These are phyloP conservation scores for Diuraphis noxia DNA, from an alignment of 1,140 invertebrate species.

Conservation along the genomic window DNA sequence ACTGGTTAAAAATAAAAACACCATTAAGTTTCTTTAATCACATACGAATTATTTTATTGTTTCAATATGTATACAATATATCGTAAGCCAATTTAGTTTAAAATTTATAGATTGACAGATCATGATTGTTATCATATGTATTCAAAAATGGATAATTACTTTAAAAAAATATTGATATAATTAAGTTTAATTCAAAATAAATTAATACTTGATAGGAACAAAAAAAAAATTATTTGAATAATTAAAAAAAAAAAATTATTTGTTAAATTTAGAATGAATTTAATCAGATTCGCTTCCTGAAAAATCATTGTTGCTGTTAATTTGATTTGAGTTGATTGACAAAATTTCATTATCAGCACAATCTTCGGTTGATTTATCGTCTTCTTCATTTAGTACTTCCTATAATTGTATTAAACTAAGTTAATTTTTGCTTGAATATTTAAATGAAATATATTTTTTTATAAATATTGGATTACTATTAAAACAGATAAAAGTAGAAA, in stretches of 20 bases:
- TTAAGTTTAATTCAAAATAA: background rate
- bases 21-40: background rate
- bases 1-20: background rate
- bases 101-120: background rate
- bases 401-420: background rate
- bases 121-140: background rate
- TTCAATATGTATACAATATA: background rate
- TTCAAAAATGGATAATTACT: background rate
- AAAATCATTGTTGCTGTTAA: background rate
- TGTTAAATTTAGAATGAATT: background rate
- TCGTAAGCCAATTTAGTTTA: background rate
- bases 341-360: background rate
- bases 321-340: background rate
- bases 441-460: background rate
- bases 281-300: background rate
- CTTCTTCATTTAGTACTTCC: background rate
- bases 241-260: background rate
- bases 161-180: background rate
- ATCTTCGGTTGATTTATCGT: background rate
- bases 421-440: background rate
- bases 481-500: background rate
- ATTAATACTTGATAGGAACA: conserved; percentile 10
- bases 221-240: background rate
- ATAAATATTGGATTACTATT: background rate
- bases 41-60: background rate